Conservation (phyloP, 1,140 invertebrate species). For the Hypsibius dujardini region DNA sequence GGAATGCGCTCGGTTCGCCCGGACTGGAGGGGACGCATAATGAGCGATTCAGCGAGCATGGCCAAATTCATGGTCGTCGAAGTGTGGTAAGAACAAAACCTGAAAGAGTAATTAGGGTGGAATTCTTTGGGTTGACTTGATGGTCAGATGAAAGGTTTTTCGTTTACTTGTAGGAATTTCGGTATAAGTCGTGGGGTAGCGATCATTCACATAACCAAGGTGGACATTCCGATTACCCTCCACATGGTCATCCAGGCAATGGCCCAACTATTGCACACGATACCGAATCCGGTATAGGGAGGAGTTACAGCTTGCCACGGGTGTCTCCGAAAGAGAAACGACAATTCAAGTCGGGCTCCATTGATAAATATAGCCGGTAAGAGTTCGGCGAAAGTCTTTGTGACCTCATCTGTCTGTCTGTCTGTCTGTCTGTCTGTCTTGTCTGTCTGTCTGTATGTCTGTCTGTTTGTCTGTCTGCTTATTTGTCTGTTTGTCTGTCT, state of each 20-base stretch:
- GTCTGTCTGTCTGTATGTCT: no score
- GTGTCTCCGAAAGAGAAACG: constrained; percentile 13
- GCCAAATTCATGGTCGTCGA: not conserved
- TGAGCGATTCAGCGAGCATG: not conserved
- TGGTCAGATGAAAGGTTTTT: not conserved
- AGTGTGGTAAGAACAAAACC: not conserved
- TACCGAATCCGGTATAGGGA: not conserved
- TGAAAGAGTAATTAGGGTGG: no score
- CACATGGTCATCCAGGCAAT: not conserved
- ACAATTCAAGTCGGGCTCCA: constrained; percentile 2
- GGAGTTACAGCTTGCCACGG: constrained; percentile 12
- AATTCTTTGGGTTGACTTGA: no score
- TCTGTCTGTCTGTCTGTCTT: not conserved
- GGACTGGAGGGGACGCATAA: not conserved
- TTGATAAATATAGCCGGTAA: constrained; percentile 8
- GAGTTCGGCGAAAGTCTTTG: not conserved
- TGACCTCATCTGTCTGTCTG: not conserved
- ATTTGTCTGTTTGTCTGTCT: no score
- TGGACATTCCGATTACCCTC: not conserved
- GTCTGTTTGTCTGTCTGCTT: no score
- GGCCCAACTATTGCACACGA: not conserved
- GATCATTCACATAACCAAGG: not conserved
- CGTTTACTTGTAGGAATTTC: constrained; percentile 5
- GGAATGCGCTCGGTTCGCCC: not conserved
- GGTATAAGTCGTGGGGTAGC: constrained; percentile 14